These are phyloP conservation scores for Hartigia nigra DNA, from an alignment of 2,888 invertebrate species.

Conservation along the genomic window DNA sequence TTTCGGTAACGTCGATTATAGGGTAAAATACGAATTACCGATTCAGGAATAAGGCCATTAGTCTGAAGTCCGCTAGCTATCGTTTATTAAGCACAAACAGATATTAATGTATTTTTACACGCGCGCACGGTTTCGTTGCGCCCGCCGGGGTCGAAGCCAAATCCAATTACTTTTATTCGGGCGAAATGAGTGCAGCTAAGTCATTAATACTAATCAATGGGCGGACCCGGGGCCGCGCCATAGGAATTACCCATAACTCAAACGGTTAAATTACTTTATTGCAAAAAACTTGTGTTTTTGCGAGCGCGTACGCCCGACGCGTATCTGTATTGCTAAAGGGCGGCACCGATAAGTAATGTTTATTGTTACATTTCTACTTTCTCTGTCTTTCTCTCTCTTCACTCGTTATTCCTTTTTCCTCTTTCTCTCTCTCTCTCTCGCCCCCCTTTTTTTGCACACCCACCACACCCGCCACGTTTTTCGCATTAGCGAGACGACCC, in stretches of 20 bases:
- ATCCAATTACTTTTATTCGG: constrained; percentile 67
- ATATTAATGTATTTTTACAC: constrained; percentile 67
- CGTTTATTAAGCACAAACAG: constrained; percentile 66
- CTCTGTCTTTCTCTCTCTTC: constrained; percentile 20
- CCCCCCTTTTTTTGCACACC: constrained; percentile 8
- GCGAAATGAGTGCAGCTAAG: constrained; percentile 66
- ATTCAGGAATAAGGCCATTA: constrained; percentile 63
- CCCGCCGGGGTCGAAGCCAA: constrained; percentile 59
- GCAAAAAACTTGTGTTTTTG: constrained; percentile 63
- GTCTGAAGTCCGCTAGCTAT: constrained; percentile 61
- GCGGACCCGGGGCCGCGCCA: constrained; percentile 41
- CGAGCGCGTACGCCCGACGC: constrained; percentile 37
- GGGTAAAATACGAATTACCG: constrained; percentile 55
- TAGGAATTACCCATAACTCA: constrained; percentile 65
- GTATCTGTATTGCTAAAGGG: constrained; percentile 58
- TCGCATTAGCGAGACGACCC: constrained; percentile 52
- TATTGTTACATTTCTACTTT: constrained; percentile 62
- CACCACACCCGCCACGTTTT: constrained; percentile 39
- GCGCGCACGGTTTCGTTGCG: constrained; percentile 38
- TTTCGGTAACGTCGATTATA: background rate
- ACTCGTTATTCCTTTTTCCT: background rate
- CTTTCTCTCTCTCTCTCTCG: background rate
- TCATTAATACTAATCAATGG: constrained; percentile 67
- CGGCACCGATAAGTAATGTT: constrained; percentile 65
- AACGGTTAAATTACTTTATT: constrained; percentile 65